A percentile compares a stretch with the other conserved stretches of the same genome.
Conservation (phyloP, 2,888 invertebrate species). For the Beris chalybata region DNA sequence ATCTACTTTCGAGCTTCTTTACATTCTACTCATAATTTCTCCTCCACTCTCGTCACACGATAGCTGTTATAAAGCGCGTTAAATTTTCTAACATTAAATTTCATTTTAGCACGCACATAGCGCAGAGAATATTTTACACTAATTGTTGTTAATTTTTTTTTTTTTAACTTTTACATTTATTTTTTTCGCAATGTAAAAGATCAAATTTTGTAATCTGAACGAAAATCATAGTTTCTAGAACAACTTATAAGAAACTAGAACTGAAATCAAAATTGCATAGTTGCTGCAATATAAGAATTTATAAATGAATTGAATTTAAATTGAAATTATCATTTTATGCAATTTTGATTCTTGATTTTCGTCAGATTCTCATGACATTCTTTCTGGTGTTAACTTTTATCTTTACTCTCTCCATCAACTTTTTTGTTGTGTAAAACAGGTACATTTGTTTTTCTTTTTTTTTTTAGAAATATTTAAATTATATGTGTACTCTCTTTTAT, state of each 20-base stretch:
- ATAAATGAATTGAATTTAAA: not conserved
- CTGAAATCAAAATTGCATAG: conserved; percentile 36
- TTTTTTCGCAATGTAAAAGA: not conserved
- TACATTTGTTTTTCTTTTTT: conserved; percentile 36
- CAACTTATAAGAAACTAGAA: conserved; percentile 33
- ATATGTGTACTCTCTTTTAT: conserved; percentile 18
- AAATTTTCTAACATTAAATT: no score
- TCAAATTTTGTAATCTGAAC: not conserved
- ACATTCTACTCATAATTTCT: no score
- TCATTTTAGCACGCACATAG: no score
- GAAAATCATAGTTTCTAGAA: conserved; percentile 28
- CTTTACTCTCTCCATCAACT: conserved; percentile 1
- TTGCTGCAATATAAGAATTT: conserved; percentile 30
- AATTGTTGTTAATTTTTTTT: no score
- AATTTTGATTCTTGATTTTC: conserved; percentile 37
- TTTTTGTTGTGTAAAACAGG: conserved; percentile 36
- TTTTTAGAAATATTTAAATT: conserved; percentile 21
- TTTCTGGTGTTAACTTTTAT: conserved; percentile 14
- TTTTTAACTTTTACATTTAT: not conserved
- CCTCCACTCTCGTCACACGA: no score
- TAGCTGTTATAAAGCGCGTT: no score
- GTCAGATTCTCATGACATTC: conserved; percentile 1
- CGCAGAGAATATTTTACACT: no score
- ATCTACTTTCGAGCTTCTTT: no score
- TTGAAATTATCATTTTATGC: conserved; percentile 19